Percentiles rank a stretch among this genome's conserved stretches.
Evolutionary conservation across 2,888 invertebrate genomes (phyloP).

Genomic region (Lycia hirtaria): DNA sequence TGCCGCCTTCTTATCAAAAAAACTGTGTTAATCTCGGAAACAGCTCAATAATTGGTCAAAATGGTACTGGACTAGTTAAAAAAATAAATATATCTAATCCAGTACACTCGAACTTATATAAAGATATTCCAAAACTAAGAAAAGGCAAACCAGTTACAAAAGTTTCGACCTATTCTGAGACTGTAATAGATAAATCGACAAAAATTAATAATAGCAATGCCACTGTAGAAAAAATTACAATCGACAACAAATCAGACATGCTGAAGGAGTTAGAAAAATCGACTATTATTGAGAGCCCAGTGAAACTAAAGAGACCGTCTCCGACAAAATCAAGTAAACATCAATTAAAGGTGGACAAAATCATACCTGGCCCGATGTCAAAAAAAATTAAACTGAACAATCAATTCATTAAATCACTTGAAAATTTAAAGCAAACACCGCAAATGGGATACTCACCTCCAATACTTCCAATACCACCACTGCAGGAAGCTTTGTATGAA

Average conservation of each 20-base stretch:
- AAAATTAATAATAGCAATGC: not conserved
- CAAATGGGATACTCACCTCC: constrained; percentile 60
- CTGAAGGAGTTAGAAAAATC: constrained; percentile 12
- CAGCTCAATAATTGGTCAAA: constrained; percentile 40
- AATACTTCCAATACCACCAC: constrained; percentile 66
- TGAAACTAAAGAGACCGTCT: not conserved
- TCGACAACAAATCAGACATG: constrained; percentile 24
- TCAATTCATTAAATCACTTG: not conserved
- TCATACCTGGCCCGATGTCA: constrained; percentile 31
- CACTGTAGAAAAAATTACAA: not conserved
- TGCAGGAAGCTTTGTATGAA: constrained; percentile 43
- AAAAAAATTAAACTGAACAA: constrained; percentile 20
- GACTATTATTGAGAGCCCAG: not conserved
- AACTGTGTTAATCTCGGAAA: not conserved
- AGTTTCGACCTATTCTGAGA: not conserved
- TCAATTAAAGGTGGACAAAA: not conserved
- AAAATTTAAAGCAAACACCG: not conserved
- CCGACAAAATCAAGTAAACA: not conserved
- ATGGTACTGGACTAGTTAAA: constrained; percentile 39
- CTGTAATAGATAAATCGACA: not conserved
- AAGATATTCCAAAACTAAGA: not conserved
- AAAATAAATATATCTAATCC: constrained; percentile 40
- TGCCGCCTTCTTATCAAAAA: constrained; percentile 15
- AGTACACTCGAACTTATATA: constrained; percentile 1
- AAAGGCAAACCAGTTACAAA: not conserved